Evolutionary conservation across 2,888 invertebrate species (phyloP).

Genomic region (Meiosimyza platycephala): DNA sequence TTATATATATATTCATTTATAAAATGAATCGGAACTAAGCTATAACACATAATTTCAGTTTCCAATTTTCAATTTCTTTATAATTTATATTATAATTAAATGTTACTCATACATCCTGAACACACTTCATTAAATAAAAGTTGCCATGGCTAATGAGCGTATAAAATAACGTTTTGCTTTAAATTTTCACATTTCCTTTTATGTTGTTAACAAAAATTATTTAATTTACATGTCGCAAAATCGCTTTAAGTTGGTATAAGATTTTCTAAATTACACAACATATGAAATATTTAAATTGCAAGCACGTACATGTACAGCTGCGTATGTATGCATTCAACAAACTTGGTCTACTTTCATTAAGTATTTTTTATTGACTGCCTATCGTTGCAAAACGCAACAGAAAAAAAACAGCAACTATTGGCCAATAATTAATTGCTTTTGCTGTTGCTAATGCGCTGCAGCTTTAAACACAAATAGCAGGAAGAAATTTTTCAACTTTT

Average conservation of each 20-base stretch:
- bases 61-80: too few relatives aligned
- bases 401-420: constrained; percentile 11
- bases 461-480: constrained; percentile 20
- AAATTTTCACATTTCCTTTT: neutral
- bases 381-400: neutral
- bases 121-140: neutral
- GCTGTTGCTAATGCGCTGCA: neutral
- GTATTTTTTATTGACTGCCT: neutral
- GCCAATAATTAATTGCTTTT: constrained; percentile 33
- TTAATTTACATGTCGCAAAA: neutral
- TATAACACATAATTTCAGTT: too few relatives aligned
- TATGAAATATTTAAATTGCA: neutral
- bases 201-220: neutral
- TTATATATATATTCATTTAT: too few relatives aligned
- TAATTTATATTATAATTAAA: too few relatives aligned
- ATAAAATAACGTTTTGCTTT: too few relatives aligned
- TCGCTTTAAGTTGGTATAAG: neutral
- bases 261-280: neutral
- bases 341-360: constrained; percentile 31
- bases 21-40: too few relatives aligned
- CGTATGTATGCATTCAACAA: neutral
- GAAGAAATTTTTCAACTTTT: constrained; percentile 30
- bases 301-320: constrained; percentile 1
- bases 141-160: neutral
- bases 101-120: neutral